phyloP scores from a whole-genome alignment of 2,113 vertebrate species.

The Sturnira hondurensis region DNA sequence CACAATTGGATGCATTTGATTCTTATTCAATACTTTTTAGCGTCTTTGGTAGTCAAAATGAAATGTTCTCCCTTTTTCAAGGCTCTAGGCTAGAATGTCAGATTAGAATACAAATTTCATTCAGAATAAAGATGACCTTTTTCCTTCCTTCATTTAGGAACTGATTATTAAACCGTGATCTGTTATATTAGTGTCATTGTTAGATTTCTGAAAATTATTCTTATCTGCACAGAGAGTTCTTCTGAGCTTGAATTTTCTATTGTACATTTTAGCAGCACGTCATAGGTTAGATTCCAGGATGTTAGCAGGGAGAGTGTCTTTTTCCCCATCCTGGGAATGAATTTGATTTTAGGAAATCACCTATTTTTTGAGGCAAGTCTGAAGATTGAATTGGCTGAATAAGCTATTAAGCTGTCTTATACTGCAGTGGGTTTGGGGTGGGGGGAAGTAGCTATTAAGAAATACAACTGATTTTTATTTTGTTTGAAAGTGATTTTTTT shows the following conservation, averaged over 20 bases:
- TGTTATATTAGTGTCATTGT: not conserved
- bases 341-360: conserved; percentile 10
- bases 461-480: not conserved
- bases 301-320: not conserved
- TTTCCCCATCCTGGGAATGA: not conserved
- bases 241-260: not conserved
- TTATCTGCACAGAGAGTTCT: not conserved
- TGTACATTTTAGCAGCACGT: not conserved
- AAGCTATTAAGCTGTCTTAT: not conserved
- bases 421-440: not conserved
- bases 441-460: not conserved
- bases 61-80: not conserved
- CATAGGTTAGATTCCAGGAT: not conserved
- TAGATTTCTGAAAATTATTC: conserved; percentile 18
- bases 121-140: conserved; percentile 3
- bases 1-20: not conserved
- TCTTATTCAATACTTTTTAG: not conserved
- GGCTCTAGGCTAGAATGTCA: conserved; percentile 1
- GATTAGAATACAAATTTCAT: conserved; percentile 30
- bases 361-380: not conserved
- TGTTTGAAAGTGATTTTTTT: conserved; percentile 38
- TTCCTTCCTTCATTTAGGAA: conserved; percentile 17
- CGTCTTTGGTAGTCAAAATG: not conserved
- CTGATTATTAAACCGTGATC: not conserved
- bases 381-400: not conserved